Base-by-base conservation (phyloP, 2,113 vertebrate genomes). In the Scomber japonicus region DNA sequence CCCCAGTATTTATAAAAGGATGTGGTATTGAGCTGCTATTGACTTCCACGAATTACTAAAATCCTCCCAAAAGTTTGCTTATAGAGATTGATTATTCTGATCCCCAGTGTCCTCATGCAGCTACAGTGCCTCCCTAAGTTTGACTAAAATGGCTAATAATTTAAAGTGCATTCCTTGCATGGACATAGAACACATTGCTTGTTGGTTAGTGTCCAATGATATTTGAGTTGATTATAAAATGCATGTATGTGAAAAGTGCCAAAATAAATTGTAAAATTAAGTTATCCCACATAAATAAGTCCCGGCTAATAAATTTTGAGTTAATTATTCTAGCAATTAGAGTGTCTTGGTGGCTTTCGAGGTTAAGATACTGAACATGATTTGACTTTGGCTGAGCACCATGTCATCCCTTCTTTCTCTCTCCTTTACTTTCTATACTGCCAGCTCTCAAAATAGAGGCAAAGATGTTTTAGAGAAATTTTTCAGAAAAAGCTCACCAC, bases 31-130 rank as follows among this genome's bases (percentile, higher is more conserved):
- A 49, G 74, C 75, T 75, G 62, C 3, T 67, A 80, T 68, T 59
- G 75, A 85, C 85, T 59, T 82, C 40, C 70, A 48, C 16, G 4
- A 79, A 85, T 79, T 61, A 45, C 7, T 63, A 60, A 75, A 77
- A 40, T 77, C 83, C 72, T 73, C 86, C 75, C 3, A 11, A 71
- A 70, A 65, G 59, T 60, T 75, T 75, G 69, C 86, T 87, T 84
- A 82, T 69, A 72, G 66, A 83, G 91, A 89, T 60, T 85, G 77
- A 89, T 91, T 83, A 61, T 82, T 63, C 24, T 14, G 53, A 75
- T 72, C 31, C 21, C 2, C 65, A 0, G 44, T 56, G 67, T 59
- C 55, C 27, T 75, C 66, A n/a, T 12, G 24, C 70, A 63, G 73
- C 76, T 68, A 10, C 74, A 73, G 75, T 44, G 15, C 70, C 50